Percentiles rank a stretch among this genome's conserved stretches.
phyloP scores from a whole-genome alignment of 2,888 invertebrate genomes.

The Azorinus chamasolen region DNA sequence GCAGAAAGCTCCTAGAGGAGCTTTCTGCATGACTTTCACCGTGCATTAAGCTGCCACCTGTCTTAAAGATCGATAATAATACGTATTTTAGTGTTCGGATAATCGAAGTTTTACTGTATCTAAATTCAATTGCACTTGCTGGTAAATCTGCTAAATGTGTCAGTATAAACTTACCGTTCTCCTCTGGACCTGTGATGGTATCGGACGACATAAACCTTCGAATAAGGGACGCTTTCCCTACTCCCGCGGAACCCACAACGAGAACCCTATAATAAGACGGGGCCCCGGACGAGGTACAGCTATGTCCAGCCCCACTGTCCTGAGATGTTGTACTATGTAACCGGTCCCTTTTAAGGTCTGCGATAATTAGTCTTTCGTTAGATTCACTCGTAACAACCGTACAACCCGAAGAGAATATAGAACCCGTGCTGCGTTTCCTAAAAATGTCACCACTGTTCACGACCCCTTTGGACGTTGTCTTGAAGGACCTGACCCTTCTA shows the following conservation, averaged over 20 bases:
- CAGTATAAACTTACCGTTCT: slow-evolving; percentile 45
- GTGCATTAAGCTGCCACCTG: too few relatives aligned
- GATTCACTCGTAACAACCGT: slow-evolving; percentile 80
- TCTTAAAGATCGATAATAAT: too few relatives aligned
- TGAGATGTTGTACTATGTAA: slow-evolving; percentile 62
- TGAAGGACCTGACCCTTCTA: slow-evolving; percentile 94
- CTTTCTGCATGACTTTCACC: too few relatives aligned
- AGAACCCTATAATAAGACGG: slow-evolving; percentile 89
- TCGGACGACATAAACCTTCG: slow-evolving; percentile 62
- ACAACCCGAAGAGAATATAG: slow-evolving; percentile 91
- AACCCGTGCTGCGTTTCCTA: slow-evolving; percentile 91
- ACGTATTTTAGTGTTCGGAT: too few relatives aligned
- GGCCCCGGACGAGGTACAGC: slow-evolving; percentile 50
- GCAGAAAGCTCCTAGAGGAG: too few relatives aligned
- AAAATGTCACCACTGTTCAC: slow-evolving; percentile 96
- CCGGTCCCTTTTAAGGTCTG: slow-evolving; percentile 40
- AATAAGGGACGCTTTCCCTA: slow-evolving; percentile 88
- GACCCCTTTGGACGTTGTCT: slow-evolving; percentile 94
- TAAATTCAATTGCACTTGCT: too few relatives aligned
- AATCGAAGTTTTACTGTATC: too few relatives aligned
- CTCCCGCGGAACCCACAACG: slow-evolving; percentile 90
- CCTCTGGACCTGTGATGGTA: slow-evolving; percentile 32
- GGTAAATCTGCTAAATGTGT: too few relatives aligned
- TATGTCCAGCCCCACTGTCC: slow-evolving; percentile 52
- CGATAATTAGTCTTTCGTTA: not conserved